Conservation (phyloP, 2,797 vertebrate species). For the Sebastes glaucus region DNA sequence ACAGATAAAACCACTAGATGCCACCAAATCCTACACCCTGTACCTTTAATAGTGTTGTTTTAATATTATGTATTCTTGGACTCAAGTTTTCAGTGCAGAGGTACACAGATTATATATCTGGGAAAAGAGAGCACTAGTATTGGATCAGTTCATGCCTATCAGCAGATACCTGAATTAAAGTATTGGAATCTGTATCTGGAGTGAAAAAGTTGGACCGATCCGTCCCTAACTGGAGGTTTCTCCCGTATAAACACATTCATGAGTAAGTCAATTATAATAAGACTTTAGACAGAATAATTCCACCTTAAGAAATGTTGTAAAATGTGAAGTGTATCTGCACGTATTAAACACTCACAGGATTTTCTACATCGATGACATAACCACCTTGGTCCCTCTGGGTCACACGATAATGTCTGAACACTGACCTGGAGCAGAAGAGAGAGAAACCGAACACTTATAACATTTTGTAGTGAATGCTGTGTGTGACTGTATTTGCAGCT, state of each 20-base stretch:
- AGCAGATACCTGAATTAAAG: neutral
- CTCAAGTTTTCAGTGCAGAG: neutral
- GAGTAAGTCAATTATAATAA: neutral
- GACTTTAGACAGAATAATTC: neutral
- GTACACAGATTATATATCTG: neutral
- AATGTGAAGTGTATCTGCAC: neutral
- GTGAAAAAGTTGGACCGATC: neutral
- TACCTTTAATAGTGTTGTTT: neutral
- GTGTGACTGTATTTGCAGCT: neutral
- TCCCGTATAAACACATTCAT: neutral
- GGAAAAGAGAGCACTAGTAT: neutral
- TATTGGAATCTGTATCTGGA: neutral
- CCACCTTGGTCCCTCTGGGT: slow-evolving; percentile 82
- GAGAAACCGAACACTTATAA: neutral
- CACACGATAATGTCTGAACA: slow-evolving; percentile 90
- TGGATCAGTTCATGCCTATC: fast-evolving
- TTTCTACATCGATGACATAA: slow-evolving; percentile 88
- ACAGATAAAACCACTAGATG: too few species aligned
- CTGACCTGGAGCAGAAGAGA: slow-evolving; percentile 63
- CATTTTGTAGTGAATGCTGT: neutral
- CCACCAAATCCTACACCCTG: too few species aligned
- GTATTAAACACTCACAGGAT: slow-evolving; percentile 80
- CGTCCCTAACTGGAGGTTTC: neutral
- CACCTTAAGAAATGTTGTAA: neutral
- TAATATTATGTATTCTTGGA: neutral